Evolutionary conservation across 2,888 invertebrate genomes (phyloP).

Genomic region (Drosophila austrosaltans): DNA sequence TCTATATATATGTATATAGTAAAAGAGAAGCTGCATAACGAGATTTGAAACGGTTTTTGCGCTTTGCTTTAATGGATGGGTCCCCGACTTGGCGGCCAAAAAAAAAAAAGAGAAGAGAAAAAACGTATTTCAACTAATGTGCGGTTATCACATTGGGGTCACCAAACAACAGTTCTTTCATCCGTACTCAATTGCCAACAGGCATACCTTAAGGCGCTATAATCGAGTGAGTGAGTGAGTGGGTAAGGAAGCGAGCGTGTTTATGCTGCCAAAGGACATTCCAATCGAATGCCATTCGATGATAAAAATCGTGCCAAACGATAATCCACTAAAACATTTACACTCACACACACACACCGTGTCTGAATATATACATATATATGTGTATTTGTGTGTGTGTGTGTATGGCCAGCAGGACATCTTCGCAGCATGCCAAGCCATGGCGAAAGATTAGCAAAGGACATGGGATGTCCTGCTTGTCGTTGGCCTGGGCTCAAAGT

Average conservation of each 20-base stretch:
- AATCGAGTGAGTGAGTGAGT: constrained; percentile 10
- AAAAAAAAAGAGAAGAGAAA: background rate
- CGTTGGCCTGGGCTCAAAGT: constrained; percentile 59
- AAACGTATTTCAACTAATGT: constrained; percentile 18
- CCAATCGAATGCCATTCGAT: constrained; percentile 71
- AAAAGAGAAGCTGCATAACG: constrained; percentile 50
- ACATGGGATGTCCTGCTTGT: constrained; percentile 46
- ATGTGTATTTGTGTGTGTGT: background rate
- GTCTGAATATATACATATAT: background rate
- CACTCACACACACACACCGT: constrained; percentile 24
- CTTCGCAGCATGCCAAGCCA: constrained; percentile 40
- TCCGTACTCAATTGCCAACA: constrained; percentile 27
- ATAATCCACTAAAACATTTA: constrained; percentile 72
- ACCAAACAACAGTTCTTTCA: constrained; percentile 17
- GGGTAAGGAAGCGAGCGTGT: background rate
- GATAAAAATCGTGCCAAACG: constrained; percentile 79
- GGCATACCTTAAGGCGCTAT: constrained; percentile 55
- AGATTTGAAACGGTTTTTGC: constrained; percentile 66
- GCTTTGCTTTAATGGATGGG: constrained; percentile 59
- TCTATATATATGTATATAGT: background rate
- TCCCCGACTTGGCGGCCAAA: constrained; percentile 32
- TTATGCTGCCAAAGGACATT: constrained; percentile 58
- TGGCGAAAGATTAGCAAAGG: constrained; percentile 39
- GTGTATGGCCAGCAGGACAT: constrained; percentile 49
- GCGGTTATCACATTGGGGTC: constrained; percentile 31